These are phyloP conservation scores for Orchesella cincta DNA, from an alignment of 1,140 invertebrate species.

Conservation along the genomic window DNA sequence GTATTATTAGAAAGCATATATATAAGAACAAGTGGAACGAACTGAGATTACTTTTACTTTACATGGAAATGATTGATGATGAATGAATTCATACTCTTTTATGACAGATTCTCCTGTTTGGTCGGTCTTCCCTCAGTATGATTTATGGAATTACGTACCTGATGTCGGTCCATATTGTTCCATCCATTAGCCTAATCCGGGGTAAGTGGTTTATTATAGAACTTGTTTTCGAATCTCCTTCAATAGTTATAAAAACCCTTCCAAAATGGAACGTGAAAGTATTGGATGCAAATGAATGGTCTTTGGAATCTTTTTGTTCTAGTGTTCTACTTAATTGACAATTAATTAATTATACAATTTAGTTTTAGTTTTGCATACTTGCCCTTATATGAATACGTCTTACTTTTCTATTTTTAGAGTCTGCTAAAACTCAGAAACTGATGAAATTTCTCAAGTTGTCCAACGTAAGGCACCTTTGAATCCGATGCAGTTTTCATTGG, in stretches of 20 bases:
- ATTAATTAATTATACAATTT: too few species aligned
- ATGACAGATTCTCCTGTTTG: not conserved
- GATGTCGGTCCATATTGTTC: constrained; percentile 26
- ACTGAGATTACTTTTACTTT: not conserved
- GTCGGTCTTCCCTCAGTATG: not conserved
- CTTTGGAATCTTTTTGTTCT: too few species aligned
- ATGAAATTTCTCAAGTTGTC: constrained; percentile 35
- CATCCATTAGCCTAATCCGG: constrained; percentile 33
- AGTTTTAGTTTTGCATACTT: too few species aligned
- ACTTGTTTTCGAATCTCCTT: too few species aligned
- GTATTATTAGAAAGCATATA: too few species aligned
- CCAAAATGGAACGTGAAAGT: too few species aligned
- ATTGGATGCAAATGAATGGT: too few species aligned
- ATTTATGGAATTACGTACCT: constrained; percentile 32
- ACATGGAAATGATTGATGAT: not conserved
- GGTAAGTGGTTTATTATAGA: constrained; percentile 31
- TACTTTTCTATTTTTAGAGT: constrained; percentile 29
- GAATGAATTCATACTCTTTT: not conserved
- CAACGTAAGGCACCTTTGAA: constrained; percentile 7
- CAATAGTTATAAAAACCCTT: too few species aligned
- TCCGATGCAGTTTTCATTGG: not conserved
- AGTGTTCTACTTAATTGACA: too few species aligned
- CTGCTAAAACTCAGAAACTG: constrained; percentile 32
- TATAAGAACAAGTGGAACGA: too few species aligned
- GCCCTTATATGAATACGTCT: too few species aligned